Percentiles rank a stretch among this genome's conserved stretches.
Evolutionary conservation across 37 sponge, comb jelly and placozoan genomes (phyloP).

Genomic region (Bolinopsis microptera): DNA sequence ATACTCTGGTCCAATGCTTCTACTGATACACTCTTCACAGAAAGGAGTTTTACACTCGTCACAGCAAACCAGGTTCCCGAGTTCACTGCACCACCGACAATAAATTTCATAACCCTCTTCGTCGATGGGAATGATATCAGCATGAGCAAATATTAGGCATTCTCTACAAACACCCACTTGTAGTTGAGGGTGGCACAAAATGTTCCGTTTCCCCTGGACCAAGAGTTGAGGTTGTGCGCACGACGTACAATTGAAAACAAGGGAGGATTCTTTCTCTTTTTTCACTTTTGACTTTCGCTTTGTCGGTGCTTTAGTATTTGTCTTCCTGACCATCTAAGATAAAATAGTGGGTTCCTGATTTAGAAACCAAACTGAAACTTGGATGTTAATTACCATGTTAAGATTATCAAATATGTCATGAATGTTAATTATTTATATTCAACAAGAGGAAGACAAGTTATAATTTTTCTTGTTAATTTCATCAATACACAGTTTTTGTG

Average conservation of each 20-base stretch:
- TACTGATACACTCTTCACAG: slow-evolving; percentile 45
- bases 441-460: too few species aligned
- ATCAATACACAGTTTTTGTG: too few species aligned
- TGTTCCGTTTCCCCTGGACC: slow-evolving; percentile 57
- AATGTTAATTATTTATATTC: too few species aligned
- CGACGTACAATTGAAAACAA: slow-evolving; percentile 50
- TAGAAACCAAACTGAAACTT: too few species aligned
- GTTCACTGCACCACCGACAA: slow-evolving; percentile 39
- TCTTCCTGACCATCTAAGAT: neutral
- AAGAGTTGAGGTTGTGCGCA: slow-evolving; percentile 47
- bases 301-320: neutral
- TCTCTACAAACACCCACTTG: slow-evolving; percentile 51
- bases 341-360: too few species aligned
- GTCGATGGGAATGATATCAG: slow-evolving; percentile 7
- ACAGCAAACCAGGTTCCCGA: slow-evolving; percentile 39
- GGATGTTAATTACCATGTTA: too few species aligned
- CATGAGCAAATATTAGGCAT: slow-evolving; percentile 32
- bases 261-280: neutral
- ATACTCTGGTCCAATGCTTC: slow-evolving; percentile 30
- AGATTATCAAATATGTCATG: too few species aligned
- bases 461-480: too few species aligned
- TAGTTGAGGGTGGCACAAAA: slow-evolving; percentile 23
- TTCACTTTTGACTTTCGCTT: neutral
- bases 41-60: slow-evolving; percentile 23
- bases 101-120: slow-evolving; percentile 47